Conservation (phyloP, 2,888 invertebrate genomes). For the Oxyscelio sp. region DNA sequence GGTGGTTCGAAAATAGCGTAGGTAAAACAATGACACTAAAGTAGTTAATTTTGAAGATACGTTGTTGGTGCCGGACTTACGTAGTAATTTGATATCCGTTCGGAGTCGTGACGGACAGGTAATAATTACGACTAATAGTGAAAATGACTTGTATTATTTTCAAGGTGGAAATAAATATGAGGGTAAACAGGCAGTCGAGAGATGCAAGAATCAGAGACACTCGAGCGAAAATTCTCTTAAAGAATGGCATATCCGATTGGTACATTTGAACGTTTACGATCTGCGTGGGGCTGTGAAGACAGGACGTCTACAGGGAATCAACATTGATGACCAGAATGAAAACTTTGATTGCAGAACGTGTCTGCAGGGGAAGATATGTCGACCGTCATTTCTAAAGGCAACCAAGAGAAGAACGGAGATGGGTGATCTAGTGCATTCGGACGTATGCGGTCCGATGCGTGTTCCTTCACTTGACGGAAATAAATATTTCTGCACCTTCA, state of each 20-base stretch:
- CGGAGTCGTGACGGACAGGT: too few species aligned
- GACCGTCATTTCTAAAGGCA: conserved; percentile 16
- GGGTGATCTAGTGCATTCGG: conserved; percentile 71
- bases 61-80: too few species aligned
- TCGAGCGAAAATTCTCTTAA: not conserved
- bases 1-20: too few species aligned
- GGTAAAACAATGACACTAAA: too few species aligned
- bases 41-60: too few species aligned
- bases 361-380: not conserved
- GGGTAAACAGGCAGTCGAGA: too few species aligned
- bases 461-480: conserved; percentile 53
- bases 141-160: too few species aligned
- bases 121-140: too few species aligned
- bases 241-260: too few species aligned
- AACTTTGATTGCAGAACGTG: conserved; percentile 12
- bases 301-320: conserved; percentile 2
- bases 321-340: not conserved
- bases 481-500: conserved; percentile 77
- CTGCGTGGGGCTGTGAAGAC: not conserved
- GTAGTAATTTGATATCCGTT: too few species aligned
- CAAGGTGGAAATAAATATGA: too few species aligned
- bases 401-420: conserved; percentile 6
- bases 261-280: not conserved
- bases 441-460: not conserved
- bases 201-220: not conserved